Conservation (phyloP, 2,797 vertebrate species). For the Aulostomus chinensis region DNA sequence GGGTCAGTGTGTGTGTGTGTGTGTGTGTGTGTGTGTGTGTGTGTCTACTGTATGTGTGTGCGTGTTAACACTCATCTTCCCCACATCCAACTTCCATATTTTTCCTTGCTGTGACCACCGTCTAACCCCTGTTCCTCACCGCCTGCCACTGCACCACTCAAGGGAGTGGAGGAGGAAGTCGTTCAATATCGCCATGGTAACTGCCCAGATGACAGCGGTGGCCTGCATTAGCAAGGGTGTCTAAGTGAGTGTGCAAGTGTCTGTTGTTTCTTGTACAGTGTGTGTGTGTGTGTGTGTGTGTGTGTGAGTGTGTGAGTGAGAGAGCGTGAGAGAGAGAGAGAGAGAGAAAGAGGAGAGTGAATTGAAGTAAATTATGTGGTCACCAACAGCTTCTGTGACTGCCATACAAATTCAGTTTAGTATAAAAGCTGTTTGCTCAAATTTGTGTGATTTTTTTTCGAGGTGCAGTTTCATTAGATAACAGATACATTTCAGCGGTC, state of each 20-base stretch:
- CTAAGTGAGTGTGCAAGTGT: constrained; percentile 5
- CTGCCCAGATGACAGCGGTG: constrained; percentile 21
- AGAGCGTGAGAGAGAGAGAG: neutral
- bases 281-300: neutral
- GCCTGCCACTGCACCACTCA: constrained; percentile 9
- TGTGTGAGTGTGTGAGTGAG: neutral
- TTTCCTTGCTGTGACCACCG: constrained; percentile 20
- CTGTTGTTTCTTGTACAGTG: neutral
- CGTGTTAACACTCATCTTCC: no score
- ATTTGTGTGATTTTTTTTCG: no score
- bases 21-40: no score
- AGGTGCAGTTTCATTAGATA: no score
- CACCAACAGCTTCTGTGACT: no score
- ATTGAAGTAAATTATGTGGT: no score
- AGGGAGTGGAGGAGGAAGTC: constrained; percentile 20
- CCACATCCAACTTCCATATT: constrained; percentile 1
- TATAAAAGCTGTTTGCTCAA: no score
- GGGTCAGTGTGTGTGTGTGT: no score
- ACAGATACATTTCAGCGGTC: no score
- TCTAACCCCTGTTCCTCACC: constrained; percentile 29
- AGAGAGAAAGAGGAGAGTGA: neutral
- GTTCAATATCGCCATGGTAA: constrained; percentile 56
- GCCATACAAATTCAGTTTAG: no score
- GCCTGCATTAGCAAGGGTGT: constrained; percentile 6
- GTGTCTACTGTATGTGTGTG: no score